These are phyloP conservation scores for Pristionchus fissidentatus DNA, from an alignment of 2,888 invertebrate genomes.

Conservation along the genomic window DNA sequence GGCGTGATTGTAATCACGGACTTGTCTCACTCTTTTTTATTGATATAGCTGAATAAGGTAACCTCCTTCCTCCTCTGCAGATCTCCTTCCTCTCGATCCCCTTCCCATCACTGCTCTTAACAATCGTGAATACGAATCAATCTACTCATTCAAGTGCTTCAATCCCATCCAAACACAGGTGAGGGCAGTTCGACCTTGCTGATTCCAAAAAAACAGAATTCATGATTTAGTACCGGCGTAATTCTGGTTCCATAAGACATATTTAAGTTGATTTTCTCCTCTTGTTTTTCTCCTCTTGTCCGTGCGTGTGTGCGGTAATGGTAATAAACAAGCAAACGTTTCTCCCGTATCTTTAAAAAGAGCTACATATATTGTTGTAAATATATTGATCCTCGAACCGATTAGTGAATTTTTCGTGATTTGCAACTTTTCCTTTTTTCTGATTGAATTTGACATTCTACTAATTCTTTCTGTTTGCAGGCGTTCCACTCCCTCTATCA, in stretches of 20 bases:
- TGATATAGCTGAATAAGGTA: neutral
- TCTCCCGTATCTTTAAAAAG: too few relatives aligned
- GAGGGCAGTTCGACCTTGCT: too few relatives aligned
- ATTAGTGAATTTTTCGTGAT: neutral
- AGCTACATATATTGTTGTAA: too few relatives aligned
- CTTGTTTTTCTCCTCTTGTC: too few relatives aligned
- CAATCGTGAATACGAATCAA: slow-evolving; percentile 84
- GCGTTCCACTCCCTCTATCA: slow-evolving; percentile 96
- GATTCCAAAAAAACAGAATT: neutral
- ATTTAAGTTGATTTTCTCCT: too few relatives aligned
- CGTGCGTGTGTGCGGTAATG: too few relatives aligned
- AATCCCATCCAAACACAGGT: slow-evolving; percentile 85
- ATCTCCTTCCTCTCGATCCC: slow-evolving; percentile 90
- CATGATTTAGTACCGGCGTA: too few relatives aligned
- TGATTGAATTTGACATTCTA: neutral
- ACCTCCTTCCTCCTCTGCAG: slow-evolving; percentile 77
- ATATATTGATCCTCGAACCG: neutral
- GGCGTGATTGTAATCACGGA: neutral
- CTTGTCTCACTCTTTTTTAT: too few relatives aligned
- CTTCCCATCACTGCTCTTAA: slow-evolving; percentile 88
- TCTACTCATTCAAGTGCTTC: slow-evolving; percentile 94
- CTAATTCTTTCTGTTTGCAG: slow-evolving; percentile 80
- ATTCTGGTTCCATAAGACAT: too few relatives aligned
- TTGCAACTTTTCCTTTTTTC: neutral
- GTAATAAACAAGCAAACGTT: too few relatives aligned